These are phyloP conservation scores for Lemur catta DNA, from an alignment of 2,797 vertebrate species.

Conservation along the genomic window DNA sequence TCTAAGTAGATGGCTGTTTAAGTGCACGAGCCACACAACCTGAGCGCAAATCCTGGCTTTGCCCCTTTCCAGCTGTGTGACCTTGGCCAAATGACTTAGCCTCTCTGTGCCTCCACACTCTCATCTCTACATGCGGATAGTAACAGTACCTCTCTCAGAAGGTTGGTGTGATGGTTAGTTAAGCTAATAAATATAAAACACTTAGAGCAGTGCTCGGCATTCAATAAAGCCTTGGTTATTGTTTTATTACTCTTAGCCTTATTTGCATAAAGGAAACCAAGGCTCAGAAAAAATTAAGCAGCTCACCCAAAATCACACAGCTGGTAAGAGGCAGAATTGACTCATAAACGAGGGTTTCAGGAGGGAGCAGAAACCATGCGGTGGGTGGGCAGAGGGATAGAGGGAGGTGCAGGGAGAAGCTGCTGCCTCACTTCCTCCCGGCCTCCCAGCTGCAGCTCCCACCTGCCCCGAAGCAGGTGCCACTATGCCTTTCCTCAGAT, in stretches of 20 bases:
- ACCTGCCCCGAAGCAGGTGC: too few relatives aligned
- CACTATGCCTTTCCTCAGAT: neutral
- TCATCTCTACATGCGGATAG: neutral
- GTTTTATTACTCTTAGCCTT: neutral
- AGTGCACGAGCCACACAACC: neutral
- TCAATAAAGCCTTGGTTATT: neutral
- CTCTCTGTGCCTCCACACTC: neutral
- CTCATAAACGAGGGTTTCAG: neutral
- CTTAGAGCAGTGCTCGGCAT: neutral
- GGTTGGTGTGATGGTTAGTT: neutral
- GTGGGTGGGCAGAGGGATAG: rapidly evolving
- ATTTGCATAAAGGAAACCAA: neutral
- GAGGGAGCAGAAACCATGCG: neutral
- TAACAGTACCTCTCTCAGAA: neutral
- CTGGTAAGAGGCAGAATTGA: neutral
- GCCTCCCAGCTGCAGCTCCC: neutral
- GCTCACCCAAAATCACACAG: neutral
- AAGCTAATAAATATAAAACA: neutral
- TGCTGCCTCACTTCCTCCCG: neutral
- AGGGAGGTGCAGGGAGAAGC: neutral
- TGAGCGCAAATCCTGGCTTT: neutral
- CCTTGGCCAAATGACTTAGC: neutral
- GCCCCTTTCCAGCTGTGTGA: neutral
- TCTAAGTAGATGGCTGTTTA: neutral
- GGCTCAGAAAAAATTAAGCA: neutral